Evolutionary conservation across 1,140 invertebrate genomes (phyloP).

Genomic region (Drosophila rhopaloa): DNA sequence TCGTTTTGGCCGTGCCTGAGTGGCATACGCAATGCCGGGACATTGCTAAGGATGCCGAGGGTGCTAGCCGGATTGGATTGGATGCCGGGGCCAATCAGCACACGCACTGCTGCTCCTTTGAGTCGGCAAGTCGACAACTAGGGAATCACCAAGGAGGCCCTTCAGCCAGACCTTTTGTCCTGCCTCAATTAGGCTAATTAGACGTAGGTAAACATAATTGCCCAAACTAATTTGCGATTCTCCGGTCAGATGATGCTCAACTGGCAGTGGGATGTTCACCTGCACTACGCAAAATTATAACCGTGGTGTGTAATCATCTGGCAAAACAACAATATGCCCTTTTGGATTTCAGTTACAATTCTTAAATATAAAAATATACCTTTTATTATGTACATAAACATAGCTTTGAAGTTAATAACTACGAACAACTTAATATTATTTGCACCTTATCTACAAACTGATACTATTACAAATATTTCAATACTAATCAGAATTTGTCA

Average conservation of each 20-base stretch:
- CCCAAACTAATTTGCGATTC: conserved; percentile 63
- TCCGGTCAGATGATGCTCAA: conserved; percentile 19
- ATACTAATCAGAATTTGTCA: no score
- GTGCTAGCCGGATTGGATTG: neutral
- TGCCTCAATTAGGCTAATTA: conserved; percentile 79
- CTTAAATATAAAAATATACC: no score
- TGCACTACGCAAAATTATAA: neutral
- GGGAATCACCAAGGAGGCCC: conserved; percentile 16
- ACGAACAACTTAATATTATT: no score
- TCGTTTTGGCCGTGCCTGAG: conserved; percentile 17
- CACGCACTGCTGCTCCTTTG: conserved; percentile 21
- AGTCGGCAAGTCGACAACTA: neutral
- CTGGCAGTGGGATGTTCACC: conserved; percentile 18
- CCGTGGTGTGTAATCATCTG: no score
- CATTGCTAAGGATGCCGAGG: conserved; percentile 6
- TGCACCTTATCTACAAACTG: no score
- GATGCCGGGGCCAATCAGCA: conserved; percentile 17
- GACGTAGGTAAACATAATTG: conserved; percentile 77
- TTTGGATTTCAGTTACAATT: no score
- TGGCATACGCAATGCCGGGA: conserved; percentile 37
- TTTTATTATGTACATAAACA: no score
- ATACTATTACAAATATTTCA: no score
- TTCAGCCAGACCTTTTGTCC: conserved; percentile 57
- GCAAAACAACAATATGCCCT: no score
- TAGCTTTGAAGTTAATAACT: no score